A percentile compares a stretch with the other conserved stretches of the same genome.
phyloP scores from a whole-genome alignment of 2,888 invertebrate genomes.

The Zhengitettix transpicula region DNA sequence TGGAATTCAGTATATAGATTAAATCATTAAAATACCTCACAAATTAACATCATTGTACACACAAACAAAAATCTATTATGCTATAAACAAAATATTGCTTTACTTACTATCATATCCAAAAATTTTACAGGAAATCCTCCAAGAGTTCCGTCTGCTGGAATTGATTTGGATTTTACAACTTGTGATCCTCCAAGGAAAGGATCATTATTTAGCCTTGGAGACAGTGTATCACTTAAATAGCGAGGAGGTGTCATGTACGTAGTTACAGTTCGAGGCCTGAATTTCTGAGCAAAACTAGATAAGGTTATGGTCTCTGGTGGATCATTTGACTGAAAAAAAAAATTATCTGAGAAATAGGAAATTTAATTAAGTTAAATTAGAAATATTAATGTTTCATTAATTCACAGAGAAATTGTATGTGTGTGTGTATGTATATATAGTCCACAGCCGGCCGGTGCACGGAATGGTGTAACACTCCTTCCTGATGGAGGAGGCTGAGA shows the following conservation, averaged over 20 bases:
- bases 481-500: too few species aligned
- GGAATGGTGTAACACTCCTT: too few species aligned
- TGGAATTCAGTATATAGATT: too few species aligned
- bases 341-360: not conserved
- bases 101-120: constrained; percentile 54
- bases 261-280: constrained; percentile 48
- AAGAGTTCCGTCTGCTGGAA: constrained; percentile 21
- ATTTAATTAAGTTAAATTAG: not conserved
- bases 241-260: constrained; percentile 23
- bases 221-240: constrained; percentile 25
- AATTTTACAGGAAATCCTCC: constrained; percentile 75
- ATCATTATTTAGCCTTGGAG: constrained; percentile 38
- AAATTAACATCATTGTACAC: too few species aligned
- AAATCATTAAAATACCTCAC: too few species aligned
- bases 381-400: not conserved
- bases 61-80: too few species aligned
- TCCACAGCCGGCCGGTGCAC: too few species aligned
- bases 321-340: constrained; percentile 52
- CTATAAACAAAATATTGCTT: too few species aligned
- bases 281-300: constrained; percentile 65
- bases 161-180: constrained; percentile 19
- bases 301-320: constrained; percentile 79
- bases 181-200: constrained; percentile 46
- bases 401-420: not conserved
- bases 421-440: too few species aligned